phyloP scores from a whole-genome alignment of 2,797 vertebrate species.

The Vultur gryphus region DNA sequence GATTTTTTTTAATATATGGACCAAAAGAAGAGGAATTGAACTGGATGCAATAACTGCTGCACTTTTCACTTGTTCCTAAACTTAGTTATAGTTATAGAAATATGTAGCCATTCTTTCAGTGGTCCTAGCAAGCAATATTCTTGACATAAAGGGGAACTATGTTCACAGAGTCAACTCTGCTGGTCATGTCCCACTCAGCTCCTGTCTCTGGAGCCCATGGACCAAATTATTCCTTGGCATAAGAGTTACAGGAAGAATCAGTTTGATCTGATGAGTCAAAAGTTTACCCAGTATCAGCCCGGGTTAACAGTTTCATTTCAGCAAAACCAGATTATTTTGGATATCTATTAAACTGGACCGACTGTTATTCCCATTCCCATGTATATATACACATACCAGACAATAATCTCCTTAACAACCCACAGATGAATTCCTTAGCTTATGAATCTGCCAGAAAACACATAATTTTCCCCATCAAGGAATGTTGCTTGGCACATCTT shows the following conservation, averaged over 20 bases:
- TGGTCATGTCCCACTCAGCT: neutral
- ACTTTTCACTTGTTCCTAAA: neutral
- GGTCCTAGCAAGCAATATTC: neutral
- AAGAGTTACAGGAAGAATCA: neutral
- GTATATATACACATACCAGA: constrained; percentile 24
- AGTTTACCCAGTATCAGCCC: neutral
- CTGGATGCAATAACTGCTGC: neutral
- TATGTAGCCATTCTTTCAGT: neutral
- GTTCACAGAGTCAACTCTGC: neutral
- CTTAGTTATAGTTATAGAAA: neutral
- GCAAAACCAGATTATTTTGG: neutral
- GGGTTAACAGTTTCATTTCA: neutral
- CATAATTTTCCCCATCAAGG: constrained; percentile 59
- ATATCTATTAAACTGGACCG: neutral
- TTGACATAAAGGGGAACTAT: neutral
- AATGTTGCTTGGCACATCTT: constrained; percentile 55
- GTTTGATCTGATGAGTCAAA: neutral
- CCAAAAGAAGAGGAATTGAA: neutral
- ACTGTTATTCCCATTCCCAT: constrained; percentile 14
- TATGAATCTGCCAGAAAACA: constrained; percentile 59
- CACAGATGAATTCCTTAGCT: constrained; percentile 45
- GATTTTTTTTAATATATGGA: neutral
- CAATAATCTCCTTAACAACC: constrained; percentile 43
- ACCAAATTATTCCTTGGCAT: neutral
- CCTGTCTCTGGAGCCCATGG: neutral